These are phyloP conservation scores for Phoxinus phoxinus DNA, from an alignment of 2,113 vertebrate genomes.

Conservation along the genomic window DNA sequence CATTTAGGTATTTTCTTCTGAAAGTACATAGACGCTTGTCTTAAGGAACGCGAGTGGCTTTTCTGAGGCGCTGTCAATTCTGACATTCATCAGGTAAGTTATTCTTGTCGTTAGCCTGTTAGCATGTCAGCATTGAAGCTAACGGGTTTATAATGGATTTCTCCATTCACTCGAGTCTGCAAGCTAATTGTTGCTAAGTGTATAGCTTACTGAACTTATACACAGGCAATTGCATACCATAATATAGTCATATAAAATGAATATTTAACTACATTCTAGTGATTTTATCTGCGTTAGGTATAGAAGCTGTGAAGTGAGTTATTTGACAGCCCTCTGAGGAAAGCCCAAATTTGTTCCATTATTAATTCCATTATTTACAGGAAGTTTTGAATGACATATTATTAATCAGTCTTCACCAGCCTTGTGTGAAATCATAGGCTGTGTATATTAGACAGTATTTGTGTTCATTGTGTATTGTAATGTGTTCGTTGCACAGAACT, in stretches of 20 bases:
- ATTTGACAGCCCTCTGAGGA: not conserved
- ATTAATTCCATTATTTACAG: not conserved
- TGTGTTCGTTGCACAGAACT: not conserved
- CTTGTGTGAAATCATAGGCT: not conserved
- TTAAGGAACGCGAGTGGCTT: not conserved
- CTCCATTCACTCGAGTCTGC: constrained; percentile 6
- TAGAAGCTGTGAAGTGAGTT: not conserved
- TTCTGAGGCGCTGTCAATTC: not conserved
- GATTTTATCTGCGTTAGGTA: not conserved
- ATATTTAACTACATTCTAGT: not conserved
- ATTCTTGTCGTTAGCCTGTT: not conserved
- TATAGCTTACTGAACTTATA: not conserved
- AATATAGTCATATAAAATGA: not conserved
- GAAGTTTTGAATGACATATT: not conserved
- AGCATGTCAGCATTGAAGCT: constrained; percentile 13
- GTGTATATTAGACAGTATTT: not conserved
- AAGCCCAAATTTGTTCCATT: not conserved
- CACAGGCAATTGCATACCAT: not conserved
- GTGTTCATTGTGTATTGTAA: not conserved
- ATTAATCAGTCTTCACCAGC: not conserved
- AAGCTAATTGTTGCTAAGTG: constrained; percentile 11
- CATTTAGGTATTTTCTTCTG: too few relatives aligned
- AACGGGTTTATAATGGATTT: constrained; percentile 6
- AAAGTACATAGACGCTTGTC: not conserved
- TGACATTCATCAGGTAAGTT: constrained; percentile 35